Conservation (phyloP, 2,797 vertebrate species). For the Catharus ustulatus region DNA sequence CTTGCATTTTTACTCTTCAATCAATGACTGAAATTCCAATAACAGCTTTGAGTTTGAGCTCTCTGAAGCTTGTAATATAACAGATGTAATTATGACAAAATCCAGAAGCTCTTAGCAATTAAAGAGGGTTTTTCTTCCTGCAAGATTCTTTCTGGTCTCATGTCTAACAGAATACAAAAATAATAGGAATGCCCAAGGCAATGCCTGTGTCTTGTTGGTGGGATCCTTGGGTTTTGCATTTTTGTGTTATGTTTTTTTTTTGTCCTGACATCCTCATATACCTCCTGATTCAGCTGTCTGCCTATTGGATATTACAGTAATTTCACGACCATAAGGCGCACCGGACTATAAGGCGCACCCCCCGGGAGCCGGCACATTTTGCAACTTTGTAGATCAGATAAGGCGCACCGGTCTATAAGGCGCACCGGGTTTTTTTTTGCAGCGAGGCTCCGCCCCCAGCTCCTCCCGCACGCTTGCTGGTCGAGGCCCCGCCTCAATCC, state of each 20-base stretch:
- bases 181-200: neutral
- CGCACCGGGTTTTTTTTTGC: too few species aligned
- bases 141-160: neutral
- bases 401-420: too few species aligned
- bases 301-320: neutral
- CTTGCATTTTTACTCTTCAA: neutral
- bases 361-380: too few species aligned
- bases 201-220: neutral
- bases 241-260: neutral
- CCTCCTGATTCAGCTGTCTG: neutral
- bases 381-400: too few species aligned
- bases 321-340: too few species aligned
- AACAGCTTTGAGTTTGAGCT: slow-evolving; percentile 13
- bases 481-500: too few species aligned
- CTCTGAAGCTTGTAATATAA: neutral
- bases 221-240: neutral
- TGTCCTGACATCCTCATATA: neutral
- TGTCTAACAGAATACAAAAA: neutral
- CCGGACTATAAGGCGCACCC: too few species aligned
- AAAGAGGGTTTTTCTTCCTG: neutral
- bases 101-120: neutral
- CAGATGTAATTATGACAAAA: neutral
- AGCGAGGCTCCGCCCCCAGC: too few species aligned
- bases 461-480: too few species aligned
- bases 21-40: neutral